Conservation (phyloP, 2,797 vertebrate genomes). For the Pipistrellus nathusii region DNA sequence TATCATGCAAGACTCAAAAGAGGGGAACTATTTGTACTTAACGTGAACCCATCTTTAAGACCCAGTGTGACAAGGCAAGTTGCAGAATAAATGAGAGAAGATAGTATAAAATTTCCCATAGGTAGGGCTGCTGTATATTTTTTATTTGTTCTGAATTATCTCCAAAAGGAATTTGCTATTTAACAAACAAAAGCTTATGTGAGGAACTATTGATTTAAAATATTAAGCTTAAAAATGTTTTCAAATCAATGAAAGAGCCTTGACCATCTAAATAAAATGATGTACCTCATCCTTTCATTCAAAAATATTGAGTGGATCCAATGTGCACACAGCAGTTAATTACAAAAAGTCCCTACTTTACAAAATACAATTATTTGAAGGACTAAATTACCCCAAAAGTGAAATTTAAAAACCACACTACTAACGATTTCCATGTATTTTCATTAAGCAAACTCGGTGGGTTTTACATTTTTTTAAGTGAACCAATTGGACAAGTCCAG, state of each 20-base stretch:
- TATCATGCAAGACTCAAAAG: background rate
- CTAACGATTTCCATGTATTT: slow-evolving; percentile 15
- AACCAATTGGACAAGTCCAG: background rate
- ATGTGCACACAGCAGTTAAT: background rate
- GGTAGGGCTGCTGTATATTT: background rate
- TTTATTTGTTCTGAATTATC: slow-evolving; percentile 20
- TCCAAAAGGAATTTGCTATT: background rate
- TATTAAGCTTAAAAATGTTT: slow-evolving; percentile 42
- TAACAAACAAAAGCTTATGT: background rate
- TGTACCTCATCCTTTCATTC: background rate
- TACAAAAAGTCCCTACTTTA: background rate
- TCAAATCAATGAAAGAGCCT: slow-evolving; percentile 26
- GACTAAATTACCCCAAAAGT: background rate
- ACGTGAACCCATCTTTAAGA: background rate
- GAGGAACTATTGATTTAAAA: background rate
- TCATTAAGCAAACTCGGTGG: background rate
- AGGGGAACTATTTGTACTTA: background rate
- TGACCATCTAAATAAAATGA: slow-evolving; percentile 32
- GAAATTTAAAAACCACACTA: slow-evolving; percentile 6
- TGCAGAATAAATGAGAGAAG: slow-evolving; percentile 1
- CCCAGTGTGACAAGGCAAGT: background rate
- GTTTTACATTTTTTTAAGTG: background rate
- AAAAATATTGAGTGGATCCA: background rate
- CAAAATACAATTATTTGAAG: slow-evolving; percentile 8
- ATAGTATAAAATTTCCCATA: background rate